Evolutionary conservation across 2,888 invertebrate species (phyloP), one percentile per base, ranked within the genome.

Genomic region (Horisme vitalbata): DNA sequence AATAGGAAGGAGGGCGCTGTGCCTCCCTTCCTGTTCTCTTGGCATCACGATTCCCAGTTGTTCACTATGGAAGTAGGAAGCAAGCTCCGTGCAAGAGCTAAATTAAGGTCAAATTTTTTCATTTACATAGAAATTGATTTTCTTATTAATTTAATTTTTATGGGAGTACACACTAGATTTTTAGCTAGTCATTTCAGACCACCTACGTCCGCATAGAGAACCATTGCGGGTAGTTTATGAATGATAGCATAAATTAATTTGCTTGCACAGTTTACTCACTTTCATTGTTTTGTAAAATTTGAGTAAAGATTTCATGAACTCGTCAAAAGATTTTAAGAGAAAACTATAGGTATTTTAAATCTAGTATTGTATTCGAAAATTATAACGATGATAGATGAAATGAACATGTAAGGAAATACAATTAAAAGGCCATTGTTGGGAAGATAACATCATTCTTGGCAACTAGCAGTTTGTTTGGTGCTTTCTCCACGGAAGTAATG

Each of bases 231-330:
- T n/a, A 62, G 61, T 74, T 75, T 76, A 82, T 83, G 80, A 83
- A 83, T 80, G 77, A 74, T 70, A 68, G 67, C 65, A 72, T 73
- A 15, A 45, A 77, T 75, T 75, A 74, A 74, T 79, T 77, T 71
- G 65, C 69, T 68, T 63, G 63, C 60, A 56, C 61, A 71, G 80
- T 78, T 80, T 77, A 72, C 78, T 76, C 75, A 71, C 73, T 71
- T 18, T 6, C 59, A 54, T 64, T 63, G 66, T 67, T 34, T 47
- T n/a, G n/a, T n/a, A n/a, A n/a, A n/a, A n/a, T n/a, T 38, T 34
- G 8, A 34, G 13, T 8, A 10, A 27, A 21, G 23, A 26, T n/a
- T 11, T 13, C 8, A 39, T 28, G 11, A 36, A 26, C 4, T 20
- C 10, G 27, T 27, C 2, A n/a, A n/a, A n/a, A 28, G 14, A 28